phyloP scores from a whole-genome alignment of 2,113 vertebrate genomes.

The Gobio gobio region DNA sequence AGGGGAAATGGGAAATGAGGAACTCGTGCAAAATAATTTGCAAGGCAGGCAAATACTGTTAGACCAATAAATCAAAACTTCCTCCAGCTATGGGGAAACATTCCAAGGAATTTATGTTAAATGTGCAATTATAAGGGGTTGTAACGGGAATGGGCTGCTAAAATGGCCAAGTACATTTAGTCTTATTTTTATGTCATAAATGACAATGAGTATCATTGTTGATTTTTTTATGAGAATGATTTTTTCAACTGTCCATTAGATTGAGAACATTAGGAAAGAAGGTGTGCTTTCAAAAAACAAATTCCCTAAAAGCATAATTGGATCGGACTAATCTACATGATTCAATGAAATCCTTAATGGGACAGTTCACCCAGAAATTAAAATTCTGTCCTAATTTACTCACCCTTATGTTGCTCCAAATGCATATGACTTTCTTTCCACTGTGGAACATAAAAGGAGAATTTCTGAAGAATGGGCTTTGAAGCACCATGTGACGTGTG shows the following conservation, averaged over 20 bases:
- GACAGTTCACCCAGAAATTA: not conserved
- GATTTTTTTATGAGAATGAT: not conserved
- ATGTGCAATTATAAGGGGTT: not conserved
- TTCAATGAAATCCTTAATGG: not conserved
- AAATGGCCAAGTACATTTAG: not conserved
- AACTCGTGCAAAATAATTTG: slow-evolving; percentile 19
- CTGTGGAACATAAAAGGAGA: not conserved
- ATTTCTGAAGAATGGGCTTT: not conserved
- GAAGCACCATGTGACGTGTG: not conserved
- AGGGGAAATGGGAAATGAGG: slow-evolving; percentile 9
- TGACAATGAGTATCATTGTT: not conserved
- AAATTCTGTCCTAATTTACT: not conserved
- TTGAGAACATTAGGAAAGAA: not conserved
- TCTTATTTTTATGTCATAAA: not conserved
- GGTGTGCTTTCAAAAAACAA: not conserved
- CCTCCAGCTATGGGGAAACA: slow-evolving; percentile 7
- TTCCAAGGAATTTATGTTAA: slow-evolving; percentile 12
- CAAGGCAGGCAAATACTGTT: not conserved
- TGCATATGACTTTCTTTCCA: not conserved
- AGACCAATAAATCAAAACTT: slow-evolving; percentile 27
- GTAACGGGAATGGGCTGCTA: not conserved
- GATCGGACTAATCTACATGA: not conserved
- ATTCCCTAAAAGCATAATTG: not conserved
- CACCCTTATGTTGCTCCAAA: not conserved
- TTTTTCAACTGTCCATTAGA: not conserved